Evolutionary conservation across 2,113 vertebrate genomes (phyloP).

Genomic region (Acrocephalus arundinaceus): DNA sequence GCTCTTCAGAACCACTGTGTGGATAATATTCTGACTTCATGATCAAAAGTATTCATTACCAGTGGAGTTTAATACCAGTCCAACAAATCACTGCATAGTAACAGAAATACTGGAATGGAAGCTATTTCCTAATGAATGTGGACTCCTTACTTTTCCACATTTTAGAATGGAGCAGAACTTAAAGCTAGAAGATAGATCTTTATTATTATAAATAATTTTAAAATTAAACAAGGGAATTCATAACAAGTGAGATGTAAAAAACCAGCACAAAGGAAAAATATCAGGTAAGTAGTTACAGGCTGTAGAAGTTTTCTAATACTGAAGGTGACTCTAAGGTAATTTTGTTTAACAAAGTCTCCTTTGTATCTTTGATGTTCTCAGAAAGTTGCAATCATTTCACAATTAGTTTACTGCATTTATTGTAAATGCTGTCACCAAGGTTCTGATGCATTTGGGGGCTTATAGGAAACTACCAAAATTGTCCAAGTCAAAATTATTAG

Average conservation of each 20-base stretch:
- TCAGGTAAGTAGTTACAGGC: background rate
- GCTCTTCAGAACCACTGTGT: background rate
- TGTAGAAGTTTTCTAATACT: background rate
- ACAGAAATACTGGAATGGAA: background rate
- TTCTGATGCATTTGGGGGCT: background rate
- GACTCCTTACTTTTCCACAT: background rate
- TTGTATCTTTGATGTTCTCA: background rate
- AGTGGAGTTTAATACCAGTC: background rate
- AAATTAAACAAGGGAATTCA: background rate
- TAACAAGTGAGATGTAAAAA: background rate
- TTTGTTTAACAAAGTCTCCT: background rate
- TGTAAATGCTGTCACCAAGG: background rate
- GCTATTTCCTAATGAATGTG: background rate
- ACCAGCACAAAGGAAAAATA: background rate
- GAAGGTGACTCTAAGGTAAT: background rate
- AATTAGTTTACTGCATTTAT: background rate
- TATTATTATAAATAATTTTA: background rate
- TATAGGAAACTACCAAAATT: background rate
- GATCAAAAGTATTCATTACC: background rate
- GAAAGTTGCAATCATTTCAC: background rate
- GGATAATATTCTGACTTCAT: background rate
- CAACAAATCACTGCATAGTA: background rate
- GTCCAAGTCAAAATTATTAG: background rate
- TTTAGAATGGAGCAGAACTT: background rate
- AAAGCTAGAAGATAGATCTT: background rate